Conservation (phyloP, 2,113 vertebrate genomes). For the Sander vitreus region DNA sequence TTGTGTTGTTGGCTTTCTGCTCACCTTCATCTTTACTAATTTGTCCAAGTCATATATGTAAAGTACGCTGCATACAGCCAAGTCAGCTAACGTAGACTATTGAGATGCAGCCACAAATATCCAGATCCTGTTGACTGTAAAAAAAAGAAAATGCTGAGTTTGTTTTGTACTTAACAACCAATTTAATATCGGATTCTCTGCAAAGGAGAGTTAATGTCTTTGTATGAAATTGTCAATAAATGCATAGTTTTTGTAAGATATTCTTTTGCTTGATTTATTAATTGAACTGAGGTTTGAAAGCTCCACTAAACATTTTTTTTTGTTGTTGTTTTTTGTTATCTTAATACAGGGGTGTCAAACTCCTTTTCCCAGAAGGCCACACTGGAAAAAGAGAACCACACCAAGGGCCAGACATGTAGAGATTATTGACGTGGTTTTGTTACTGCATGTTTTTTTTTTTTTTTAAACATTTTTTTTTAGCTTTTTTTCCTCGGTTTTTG, state of each 20-base stretch:
- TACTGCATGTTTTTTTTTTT: too few species aligned
- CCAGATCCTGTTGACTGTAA: slow-evolving; percentile 12
- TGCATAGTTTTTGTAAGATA: slow-evolving; percentile 78
- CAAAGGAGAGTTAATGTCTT: slow-evolving; percentile 48
- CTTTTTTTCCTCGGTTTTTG: too few species aligned
- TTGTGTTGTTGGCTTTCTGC: background rate
- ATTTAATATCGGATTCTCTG: slow-evolving; percentile 46
- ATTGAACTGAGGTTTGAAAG: background rate
- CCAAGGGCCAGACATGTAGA: too few species aligned
- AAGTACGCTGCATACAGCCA: background rate
- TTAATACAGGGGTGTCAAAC: too few species aligned
- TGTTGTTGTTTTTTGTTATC: too few species aligned
- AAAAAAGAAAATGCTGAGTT: background rate
- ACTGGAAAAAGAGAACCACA: too few species aligned
- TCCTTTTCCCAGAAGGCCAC: too few species aligned
- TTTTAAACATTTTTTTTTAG: too few species aligned
- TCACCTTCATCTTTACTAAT: background rate
- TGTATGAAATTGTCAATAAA: slow-evolving; percentile 82
- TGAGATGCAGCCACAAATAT: slow-evolving; percentile 5
- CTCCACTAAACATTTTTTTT: too few species aligned
- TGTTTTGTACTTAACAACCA: slow-evolving; percentile 72
- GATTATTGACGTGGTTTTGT: too few species aligned
- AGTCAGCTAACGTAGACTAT: background rate
- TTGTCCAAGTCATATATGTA: background rate
- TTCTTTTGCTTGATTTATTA: background rate